phyloP scores from a whole-genome alignment of 2,888 invertebrate species.

The Hedya salicella region DNA sequence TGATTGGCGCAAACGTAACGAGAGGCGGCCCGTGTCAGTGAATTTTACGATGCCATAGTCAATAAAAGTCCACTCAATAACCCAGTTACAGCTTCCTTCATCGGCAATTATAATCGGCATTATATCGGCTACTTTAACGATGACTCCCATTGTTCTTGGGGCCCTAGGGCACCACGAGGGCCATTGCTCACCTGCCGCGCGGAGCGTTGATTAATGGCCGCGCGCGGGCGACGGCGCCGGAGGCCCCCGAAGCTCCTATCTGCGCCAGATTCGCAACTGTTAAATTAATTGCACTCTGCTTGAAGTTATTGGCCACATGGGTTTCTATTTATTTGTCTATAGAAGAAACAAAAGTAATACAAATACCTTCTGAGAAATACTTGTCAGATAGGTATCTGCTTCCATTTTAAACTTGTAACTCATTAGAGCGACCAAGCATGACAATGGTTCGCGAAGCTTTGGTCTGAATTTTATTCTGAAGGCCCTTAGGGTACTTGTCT shows the following conservation, averaged over 20 bases:
- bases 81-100: constrained; percentile 35
- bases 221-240: constrained; percentile 29
- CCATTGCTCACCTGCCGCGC: constrained; percentile 42
- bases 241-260: constrained; percentile 35
- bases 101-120: constrained; percentile 35
- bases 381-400: too few species aligned
- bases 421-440: too few species aligned
- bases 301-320: constrained; percentile 25
- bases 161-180: constrained; percentile 39
- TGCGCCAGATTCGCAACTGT: constrained; percentile 36
- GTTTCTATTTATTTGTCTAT: constrained; percentile 8
- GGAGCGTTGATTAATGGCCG: constrained; percentile 37
- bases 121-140: constrained; percentile 37
- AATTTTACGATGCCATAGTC: constrained; percentile 14
- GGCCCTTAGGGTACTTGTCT: too few species aligned
- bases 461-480: too few species aligned
- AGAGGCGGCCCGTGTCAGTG: constrained; percentile 16
- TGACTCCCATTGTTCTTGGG: constrained; percentile 27
- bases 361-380: too few species aligned
- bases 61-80: constrained; percentile 30
- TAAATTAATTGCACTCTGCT: constrained; percentile 35
- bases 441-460: too few species aligned
- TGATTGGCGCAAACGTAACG: neutral
- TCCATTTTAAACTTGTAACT: too few species aligned
- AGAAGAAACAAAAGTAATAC: neutral